These are phyloP conservation scores for Pseudomyrmex dendroicus DNA, from an alignment of 1,140 invertebrate genomes.

Conservation along the genomic window DNA sequence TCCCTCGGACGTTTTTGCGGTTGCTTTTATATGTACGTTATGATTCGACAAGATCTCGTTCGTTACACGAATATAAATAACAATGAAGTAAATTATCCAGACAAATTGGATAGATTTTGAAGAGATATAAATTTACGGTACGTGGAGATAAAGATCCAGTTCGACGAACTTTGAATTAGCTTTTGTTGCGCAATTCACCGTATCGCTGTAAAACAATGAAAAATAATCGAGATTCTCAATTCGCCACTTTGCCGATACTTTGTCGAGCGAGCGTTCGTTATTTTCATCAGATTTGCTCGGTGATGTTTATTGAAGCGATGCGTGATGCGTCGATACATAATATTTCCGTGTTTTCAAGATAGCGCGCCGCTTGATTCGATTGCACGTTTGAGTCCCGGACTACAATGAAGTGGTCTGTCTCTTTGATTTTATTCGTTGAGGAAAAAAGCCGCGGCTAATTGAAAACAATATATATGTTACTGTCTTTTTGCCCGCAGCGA, in stretches of 20 bases:
- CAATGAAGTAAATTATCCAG: background rate
- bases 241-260: constrained; percentile 25
- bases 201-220: background rate
- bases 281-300: constrained; percentile 24
- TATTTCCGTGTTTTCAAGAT: constrained; percentile 22
- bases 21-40: background rate
- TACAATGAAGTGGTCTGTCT: constrained; percentile 23
- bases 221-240: constrained; percentile 36
- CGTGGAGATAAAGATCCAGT: background rate
- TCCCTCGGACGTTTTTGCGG: background rate
- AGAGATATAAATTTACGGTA: background rate
- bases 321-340: constrained; percentile 44
- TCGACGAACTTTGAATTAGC: background rate
- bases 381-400: constrained; percentile 5
- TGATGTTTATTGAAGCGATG: constrained; percentile 39
- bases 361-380: constrained; percentile 24
- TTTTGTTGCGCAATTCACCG: background rate
- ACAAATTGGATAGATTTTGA: background rate
- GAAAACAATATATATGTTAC: constrained; percentile 54
- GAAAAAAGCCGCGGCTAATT: constrained; percentile 51
- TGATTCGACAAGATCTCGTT: background rate
- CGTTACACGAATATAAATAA: background rate
- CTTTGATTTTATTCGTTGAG: constrained; percentile 39
- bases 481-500: background rate
- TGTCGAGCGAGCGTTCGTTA: constrained; percentile 9